phyloP scores from a whole-genome alignment of 2,113 vertebrate genomes.

The Corynorhinus townsendii region DNA sequence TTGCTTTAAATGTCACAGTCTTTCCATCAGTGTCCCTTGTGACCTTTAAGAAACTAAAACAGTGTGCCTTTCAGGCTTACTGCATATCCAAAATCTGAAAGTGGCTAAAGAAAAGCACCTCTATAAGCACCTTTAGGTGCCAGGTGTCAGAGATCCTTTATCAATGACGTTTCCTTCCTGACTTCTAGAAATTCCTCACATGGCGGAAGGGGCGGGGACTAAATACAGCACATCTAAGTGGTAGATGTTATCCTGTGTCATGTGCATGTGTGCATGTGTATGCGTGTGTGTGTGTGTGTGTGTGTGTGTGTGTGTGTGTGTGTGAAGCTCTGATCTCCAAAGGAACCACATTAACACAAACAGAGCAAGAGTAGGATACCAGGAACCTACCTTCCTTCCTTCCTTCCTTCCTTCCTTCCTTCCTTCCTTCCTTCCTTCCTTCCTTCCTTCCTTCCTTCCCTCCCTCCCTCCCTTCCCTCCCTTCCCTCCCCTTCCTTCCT shows the following conservation, averaged over 20 bases:
- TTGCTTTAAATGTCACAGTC: conserved; percentile 37
- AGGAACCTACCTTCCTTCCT: neutral
- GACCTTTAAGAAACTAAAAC: conserved; percentile 14
- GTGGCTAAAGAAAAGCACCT: neutral
- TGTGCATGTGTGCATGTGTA: neutral
- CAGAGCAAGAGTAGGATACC: neutral
- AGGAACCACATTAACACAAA: neutral
- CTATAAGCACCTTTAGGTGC: neutral
- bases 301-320: too few species aligned
- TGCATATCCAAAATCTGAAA: neutral
- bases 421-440: too few species aligned
- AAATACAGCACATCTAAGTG: neutral
- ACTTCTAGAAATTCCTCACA: neutral
- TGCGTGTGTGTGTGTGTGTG: neutral
- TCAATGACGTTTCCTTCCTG: neutral
- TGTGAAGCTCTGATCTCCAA: neutral
- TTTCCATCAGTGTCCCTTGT: neutral
- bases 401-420: too few species aligned
- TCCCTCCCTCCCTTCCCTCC: neutral
- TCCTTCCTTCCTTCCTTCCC: too few species aligned
- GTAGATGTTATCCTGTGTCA: neutral
- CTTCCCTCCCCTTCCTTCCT: neutral
- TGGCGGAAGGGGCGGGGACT: neutral
- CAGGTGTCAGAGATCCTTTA: neutral
- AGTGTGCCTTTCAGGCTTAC: neutral